Conservation (phyloP, 64 coral and sea anemone genomes). For the Hydrozoanthus tunicans region DNA sequence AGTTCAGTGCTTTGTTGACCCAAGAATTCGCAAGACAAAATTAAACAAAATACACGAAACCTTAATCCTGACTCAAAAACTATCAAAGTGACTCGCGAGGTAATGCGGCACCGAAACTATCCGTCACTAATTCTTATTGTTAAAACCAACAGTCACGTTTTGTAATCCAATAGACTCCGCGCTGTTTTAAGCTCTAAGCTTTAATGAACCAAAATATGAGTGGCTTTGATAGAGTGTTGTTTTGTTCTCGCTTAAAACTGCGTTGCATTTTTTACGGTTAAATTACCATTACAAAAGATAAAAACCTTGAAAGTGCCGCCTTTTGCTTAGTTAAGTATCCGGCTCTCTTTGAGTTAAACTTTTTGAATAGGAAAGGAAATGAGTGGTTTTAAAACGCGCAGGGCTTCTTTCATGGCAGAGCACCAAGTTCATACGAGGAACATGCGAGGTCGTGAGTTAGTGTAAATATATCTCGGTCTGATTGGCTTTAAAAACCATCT, state of each 20-base stretch:
- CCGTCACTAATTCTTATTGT: constrained; percentile 18
- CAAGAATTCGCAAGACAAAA: background rate
- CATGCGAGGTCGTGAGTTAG: background rate
- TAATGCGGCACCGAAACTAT: background rate
- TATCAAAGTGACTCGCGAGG: background rate
- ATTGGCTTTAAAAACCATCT: background rate
- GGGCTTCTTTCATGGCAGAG: background rate
- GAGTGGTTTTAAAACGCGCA: background rate
- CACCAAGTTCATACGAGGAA: background rate
- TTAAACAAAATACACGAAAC: background rate
- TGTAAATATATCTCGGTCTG: background rate
- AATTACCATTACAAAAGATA: constrained; percentile 47
- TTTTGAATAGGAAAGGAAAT: constrained; percentile 54
- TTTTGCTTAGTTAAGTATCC: constrained; percentile 30
- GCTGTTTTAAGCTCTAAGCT: background rate
- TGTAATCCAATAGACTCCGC: constrained; percentile 10
- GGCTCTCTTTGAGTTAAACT: constrained; percentile 32
- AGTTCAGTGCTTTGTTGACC: constrained; percentile 50
- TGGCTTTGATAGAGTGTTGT: constrained; percentile 25
- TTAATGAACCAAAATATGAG: constrained; percentile 39
- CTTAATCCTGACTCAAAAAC: constrained; percentile 22
- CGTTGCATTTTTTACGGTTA: constrained; percentile 18
- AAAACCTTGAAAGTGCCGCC: constrained; percentile 9
- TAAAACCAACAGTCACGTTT: constrained; percentile 43
- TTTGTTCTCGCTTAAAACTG: constrained; percentile 26